phyloP scores from a whole-genome alignment of 2,888 invertebrate genomes.

The Eurois occulta region DNA sequence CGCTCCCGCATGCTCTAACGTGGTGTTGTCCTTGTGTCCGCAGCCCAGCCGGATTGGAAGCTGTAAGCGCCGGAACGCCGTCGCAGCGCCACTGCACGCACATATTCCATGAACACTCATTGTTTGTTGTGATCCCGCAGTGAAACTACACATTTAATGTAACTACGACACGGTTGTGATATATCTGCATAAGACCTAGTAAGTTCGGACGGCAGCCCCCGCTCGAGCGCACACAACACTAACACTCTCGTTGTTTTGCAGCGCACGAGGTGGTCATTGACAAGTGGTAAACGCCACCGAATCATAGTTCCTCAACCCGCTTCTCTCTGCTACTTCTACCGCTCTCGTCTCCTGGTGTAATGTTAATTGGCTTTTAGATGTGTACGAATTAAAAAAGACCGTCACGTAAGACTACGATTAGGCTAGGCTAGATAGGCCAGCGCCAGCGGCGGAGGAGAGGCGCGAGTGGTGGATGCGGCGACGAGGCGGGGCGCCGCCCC shows the following conservation, averaged over 20 bases:
- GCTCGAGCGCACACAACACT: conserved; percentile 82
- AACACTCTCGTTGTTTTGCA: conserved; percentile 91
- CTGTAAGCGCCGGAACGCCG: conserved; percentile 85
- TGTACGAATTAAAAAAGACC: conserved; percentile 72
- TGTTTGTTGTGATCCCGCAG: conserved; percentile 91
- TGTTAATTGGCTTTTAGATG: conserved; percentile 80
- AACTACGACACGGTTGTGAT: conserved; percentile 89
- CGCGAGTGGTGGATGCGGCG: conserved; percentile 68
- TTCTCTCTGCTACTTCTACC: conserved; percentile 87
- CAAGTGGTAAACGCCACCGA: conserved; percentile 92
- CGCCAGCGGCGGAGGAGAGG: conserved; percentile 67
- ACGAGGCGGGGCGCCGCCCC: conserved; percentile 69
- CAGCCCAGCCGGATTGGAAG: conserved; percentile 89
- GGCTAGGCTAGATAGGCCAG: conserved; percentile 65
- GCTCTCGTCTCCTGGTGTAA: conserved; percentile 84
- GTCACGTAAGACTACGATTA: conserved; percentile 67
- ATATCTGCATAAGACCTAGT: conserved; percentile 86
- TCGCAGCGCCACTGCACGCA: conserved; percentile 87
- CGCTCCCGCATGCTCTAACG: conserved; percentile 87
- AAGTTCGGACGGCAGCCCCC: conserved; percentile 85
- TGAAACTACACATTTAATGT: conserved; percentile 88
- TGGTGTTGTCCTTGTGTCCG: conserved; percentile 83
- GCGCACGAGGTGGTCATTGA: conserved; percentile 93
- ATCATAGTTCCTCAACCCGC: conserved; percentile 88
- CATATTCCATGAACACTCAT: conserved; percentile 90